Base-by-base conservation (phyloP, 2,797 vertebrate genomes). In the Channallabes apus region DNA sequence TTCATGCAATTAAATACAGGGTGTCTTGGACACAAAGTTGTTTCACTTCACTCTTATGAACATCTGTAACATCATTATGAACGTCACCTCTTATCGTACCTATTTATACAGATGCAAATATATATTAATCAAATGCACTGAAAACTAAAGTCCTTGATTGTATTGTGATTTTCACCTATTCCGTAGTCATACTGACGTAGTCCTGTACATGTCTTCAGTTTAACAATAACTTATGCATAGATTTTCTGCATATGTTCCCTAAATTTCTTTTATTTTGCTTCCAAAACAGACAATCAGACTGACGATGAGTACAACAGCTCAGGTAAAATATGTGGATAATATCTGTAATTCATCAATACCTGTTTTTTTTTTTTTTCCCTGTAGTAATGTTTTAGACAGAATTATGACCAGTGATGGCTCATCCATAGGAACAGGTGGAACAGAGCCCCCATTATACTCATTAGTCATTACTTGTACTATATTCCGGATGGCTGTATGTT, bases 231-330 rank as follows among this genome's bases (percentile, higher is more conserved):
- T 9, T 76, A 27, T 27, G 1, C 35, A 14, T 38, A 18, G 14
- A 64, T 17, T 62, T 17, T n/a, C 14, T 59, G 56, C 12, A 78
- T 38, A 9, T 77, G 29, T 65, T 65, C 4, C 35, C 24, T 79
- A 79, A 80, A 64, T 80, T 14, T 2, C 17, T 46, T 24, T 68
- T 62, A 78, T 77, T 76, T 78, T 51, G 68, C 71, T 71, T 65
- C 51, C 22, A 54, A 75, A 41, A 24, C 83, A 89, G 88, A n/a
- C 54, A 35, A 32, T 75, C 72, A 69, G 3, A 18, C 32, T 38
- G 88, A 80, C n/a, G 83, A 73, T 11, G 86, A 75, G 20, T 24
- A 56, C 59, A 82, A 22, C 80, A 85, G 83, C 24, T 64, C 88
- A 85, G 88, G 88, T 89, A 78, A 6, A 7, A 15, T 38, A 64